Percentiles rank a stretch among this genome's conserved stretches.
phyloP scores from a whole-genome alignment of 2,888 invertebrate genomes.

The Tachystola acroxantha region DNA sequence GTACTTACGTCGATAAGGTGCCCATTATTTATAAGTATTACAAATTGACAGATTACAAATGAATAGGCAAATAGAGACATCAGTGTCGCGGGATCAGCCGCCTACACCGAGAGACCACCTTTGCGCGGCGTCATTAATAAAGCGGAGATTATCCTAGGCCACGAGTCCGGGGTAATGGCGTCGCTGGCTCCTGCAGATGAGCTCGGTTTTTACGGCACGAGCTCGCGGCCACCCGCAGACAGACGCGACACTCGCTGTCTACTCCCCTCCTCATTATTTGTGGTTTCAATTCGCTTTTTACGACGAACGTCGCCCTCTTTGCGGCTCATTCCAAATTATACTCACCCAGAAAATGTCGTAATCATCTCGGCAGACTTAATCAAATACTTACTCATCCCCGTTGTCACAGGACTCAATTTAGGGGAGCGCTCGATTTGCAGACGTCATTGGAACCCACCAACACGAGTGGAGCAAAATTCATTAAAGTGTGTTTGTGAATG shows the following conservation, averaged over 20 bases:
- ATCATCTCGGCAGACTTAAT: constrained; percentile 23
- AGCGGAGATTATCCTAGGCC: constrained; percentile 62
- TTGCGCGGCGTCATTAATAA: constrained; percentile 58
- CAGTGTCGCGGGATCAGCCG: constrained; percentile 28
- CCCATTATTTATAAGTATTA: too few relatives aligned
- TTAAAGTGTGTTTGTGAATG: constrained; percentile 22
- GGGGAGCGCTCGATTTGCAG: constrained; percentile 3
- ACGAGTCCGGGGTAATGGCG: constrained; percentile 52
- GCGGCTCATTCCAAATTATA: constrained; percentile 47
- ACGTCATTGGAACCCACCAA: constrained; percentile 7
- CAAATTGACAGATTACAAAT: constrained; percentile 19
- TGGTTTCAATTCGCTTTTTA: constrained; percentile 77
- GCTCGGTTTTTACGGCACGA: constrained; percentile 74
- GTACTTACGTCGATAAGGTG: too few relatives aligned
- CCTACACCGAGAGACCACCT: constrained; percentile 42
- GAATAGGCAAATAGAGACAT: constrained; percentile 38
- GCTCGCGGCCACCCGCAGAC: constrained; percentile 66
- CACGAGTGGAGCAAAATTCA: constrained; percentile 13
- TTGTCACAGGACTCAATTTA: constrained; percentile 11
- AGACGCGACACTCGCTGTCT: constrained; percentile 48
- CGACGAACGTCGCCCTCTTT: constrained; percentile 58
- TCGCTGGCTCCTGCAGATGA: constrained; percentile 60
- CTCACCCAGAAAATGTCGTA: constrained; percentile 40
- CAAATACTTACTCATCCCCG: constrained; percentile 15
- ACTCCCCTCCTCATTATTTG: constrained; percentile 68